Evolutionary conservation across 2,888 invertebrate species (phyloP).

Genomic region (Cephus pygmeus): DNA sequence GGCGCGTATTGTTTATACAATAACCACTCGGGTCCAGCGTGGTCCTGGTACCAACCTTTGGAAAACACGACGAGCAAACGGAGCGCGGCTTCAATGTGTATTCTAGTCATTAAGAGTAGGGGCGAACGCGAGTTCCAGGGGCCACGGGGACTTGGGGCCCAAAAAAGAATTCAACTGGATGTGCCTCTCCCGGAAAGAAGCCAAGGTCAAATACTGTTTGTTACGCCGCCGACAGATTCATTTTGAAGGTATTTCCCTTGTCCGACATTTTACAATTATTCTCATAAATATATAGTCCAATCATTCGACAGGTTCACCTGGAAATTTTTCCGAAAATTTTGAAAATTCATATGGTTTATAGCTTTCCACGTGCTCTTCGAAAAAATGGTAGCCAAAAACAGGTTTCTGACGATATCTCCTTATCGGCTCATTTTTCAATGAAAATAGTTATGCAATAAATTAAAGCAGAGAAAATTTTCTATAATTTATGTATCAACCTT

Average conservation of each 20-base stretch:
- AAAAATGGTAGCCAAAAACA: too few species aligned
- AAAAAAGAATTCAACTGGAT: not conserved
- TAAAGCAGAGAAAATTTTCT: too few species aligned
- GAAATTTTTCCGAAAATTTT: too few species aligned
- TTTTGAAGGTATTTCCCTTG: not conserved
- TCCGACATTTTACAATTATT: too few species aligned
- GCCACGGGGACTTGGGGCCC: not conserved
- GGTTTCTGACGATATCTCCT: too few species aligned
- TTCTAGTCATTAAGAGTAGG: conserved; percentile 1
- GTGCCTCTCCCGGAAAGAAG: not conserved
- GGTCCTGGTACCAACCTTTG: conserved; percentile 50
- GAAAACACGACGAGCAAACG: conserved; percentile 42
- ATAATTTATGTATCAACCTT: too few species aligned
- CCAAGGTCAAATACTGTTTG: not conserved
- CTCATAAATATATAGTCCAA: too few species aligned
- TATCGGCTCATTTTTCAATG: too few species aligned
- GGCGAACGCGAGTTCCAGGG: not conserved
- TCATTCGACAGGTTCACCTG: too few species aligned
- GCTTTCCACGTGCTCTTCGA: too few species aligned
- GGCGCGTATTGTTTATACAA: conserved; percentile 52
- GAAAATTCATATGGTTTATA: too few species aligned
- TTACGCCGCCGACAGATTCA: not conserved
- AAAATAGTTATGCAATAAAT: too few species aligned
- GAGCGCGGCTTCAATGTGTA: conserved; percentile 5
- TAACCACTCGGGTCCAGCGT: conserved; percentile 39